phyloP scores from a whole-genome alignment of 2,113 vertebrate species.

The Brachyistius frenatus region DNA sequence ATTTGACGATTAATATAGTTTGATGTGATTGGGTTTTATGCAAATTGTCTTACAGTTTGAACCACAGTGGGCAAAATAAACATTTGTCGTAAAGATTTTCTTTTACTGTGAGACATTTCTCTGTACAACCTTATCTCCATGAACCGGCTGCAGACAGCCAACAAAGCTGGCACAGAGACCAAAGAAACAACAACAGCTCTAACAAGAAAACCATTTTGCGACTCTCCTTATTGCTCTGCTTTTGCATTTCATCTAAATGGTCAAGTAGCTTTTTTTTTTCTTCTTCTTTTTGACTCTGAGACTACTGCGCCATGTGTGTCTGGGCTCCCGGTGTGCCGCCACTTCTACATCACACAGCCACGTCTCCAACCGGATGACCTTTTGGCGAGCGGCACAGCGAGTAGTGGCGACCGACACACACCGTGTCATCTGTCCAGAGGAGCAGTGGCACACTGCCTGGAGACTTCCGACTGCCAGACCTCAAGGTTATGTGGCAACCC shows the following conservation, averaged over 20 bases:
- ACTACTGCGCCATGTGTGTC: slow-evolving; percentile 17
- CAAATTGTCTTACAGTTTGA: slow-evolving; percentile 48
- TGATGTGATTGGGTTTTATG: slow-evolving; percentile 76
- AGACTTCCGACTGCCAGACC: slow-evolving; percentile 41
- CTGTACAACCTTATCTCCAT: slow-evolving; percentile 64
- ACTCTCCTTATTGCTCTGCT: slow-evolving; percentile 49
- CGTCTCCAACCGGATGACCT: slow-evolving; percentile 59
- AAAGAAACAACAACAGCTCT: slow-evolving; percentile 46
- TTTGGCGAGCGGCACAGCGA: slow-evolving; percentile 51
- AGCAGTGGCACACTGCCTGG: slow-evolving; percentile 34
- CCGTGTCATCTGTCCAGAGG: slow-evolving; percentile 57
- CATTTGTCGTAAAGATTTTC: slow-evolving; percentile 40
- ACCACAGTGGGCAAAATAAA: slow-evolving; percentile 42
- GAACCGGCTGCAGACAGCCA: slow-evolving; percentile 52
- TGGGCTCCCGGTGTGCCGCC: slow-evolving; percentile 40
- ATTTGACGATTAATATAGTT: slow-evolving; percentile 68
- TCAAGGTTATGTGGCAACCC: slow-evolving; percentile 49
- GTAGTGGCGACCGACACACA: slow-evolving; percentile 24
- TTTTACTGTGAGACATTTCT: slow-evolving; percentile 37
- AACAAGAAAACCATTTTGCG: slow-evolving; percentile 48
- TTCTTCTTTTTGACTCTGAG: slow-evolving; percentile 35
- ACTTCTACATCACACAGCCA: slow-evolving; percentile 32
- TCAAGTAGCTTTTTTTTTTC: slow-evolving; percentile 24
- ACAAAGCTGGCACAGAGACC: slow-evolving; percentile 56
- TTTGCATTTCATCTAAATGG: slow-evolving; percentile 48